These are phyloP conservation scores for Pantherophis guttatus DNA, from an alignment of 2,113 vertebrate species.

Conservation along the genomic window DNA sequence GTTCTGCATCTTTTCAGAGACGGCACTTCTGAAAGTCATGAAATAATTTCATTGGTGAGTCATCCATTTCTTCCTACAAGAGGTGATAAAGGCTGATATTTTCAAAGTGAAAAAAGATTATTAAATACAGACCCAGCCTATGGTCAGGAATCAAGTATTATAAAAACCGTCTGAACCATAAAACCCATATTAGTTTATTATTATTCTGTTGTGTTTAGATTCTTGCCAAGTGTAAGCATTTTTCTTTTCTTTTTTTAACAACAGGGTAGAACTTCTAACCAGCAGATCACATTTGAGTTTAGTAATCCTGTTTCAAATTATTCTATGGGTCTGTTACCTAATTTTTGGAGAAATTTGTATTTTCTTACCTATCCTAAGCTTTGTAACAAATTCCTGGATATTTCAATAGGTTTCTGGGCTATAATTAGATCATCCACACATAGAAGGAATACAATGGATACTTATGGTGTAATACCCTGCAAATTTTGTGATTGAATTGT, in stretches of 20 bases:
- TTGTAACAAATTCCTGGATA: background rate
- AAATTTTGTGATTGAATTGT: background rate
- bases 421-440: background rate
- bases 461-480: background rate
- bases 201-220: background rate
- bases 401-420: background rate
- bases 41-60: background rate
- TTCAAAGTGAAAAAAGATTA: slow-evolving; percentile 16
- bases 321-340: background rate
- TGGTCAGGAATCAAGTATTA: slow-evolving; percentile 19
- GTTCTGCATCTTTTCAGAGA: slow-evolving; percentile 29
- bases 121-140: background rate
- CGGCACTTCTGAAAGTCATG: slow-evolving; percentile 32
- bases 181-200: background rate
- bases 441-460: background rate
- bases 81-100: slow-evolving; percentile 32
- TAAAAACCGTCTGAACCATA: slow-evolving; percentile 32
- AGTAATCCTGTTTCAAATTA: background rate
- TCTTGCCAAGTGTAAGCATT: background rate
- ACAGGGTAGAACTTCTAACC: background rate
- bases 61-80: background rate
- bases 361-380: background rate
- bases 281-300: background rate
- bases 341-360: background rate
- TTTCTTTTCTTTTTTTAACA: background rate